phyloP scores from a whole-genome alignment of 1,140 invertebrate genomes.

The Vanessa atalanta region DNA sequence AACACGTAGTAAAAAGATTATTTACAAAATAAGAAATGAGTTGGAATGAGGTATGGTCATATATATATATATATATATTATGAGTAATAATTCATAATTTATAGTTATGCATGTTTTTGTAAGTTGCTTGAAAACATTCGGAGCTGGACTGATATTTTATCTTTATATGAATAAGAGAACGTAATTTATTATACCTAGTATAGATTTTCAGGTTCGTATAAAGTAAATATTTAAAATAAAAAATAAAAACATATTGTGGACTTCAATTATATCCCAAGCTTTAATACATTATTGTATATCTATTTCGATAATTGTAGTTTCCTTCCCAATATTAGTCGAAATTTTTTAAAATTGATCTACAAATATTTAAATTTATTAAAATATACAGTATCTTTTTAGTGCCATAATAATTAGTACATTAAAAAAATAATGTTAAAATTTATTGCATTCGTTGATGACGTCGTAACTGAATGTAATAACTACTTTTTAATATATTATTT shows the following conservation, averaged over 20 bases:
- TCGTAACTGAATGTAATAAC: background rate
- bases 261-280: conserved; percentile 54
- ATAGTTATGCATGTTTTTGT: background rate
- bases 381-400: background rate
- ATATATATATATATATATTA: too few relatives aligned
- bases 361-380: background rate
- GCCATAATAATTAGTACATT: background rate
- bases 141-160: background rate
- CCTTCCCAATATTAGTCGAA: conserved; percentile 28
- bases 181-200: background rate
- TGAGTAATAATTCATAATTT: too few relatives aligned
- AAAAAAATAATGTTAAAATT: conserved; percentile 8
- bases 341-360: conserved; percentile 4
- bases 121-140: conserved; percentile 1
- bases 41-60: too few relatives aligned
- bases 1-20: too few relatives aligned
- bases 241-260: conserved; percentile 19
- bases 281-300: conserved; percentile 56
- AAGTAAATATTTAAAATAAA: background rate
- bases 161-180: background rate
- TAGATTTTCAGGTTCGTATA: background rate
- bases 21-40: too few relatives aligned
- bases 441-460: background rate
- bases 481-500: background rate
- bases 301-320: conserved; percentile 30